These are phyloP conservation scores for Microctonus brassicae DNA, from an alignment of 2,888 invertebrate genomes.

Conservation along the genomic window DNA sequence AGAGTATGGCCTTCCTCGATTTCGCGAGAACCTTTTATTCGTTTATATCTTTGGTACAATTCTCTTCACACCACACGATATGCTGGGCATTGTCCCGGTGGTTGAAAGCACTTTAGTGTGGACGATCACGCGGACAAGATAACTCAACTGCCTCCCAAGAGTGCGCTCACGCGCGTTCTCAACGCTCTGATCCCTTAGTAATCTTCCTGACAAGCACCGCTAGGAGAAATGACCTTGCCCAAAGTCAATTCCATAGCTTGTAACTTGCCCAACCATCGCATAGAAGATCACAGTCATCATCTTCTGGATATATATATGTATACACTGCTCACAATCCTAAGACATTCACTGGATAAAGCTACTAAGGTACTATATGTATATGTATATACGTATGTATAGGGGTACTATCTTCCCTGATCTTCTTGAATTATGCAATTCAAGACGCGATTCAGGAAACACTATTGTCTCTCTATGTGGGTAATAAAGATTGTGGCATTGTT, in stretches of 20 bases:
- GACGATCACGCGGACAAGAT: constrained; percentile 24
- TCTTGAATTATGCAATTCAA: constrained; percentile 17
- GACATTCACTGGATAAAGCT: not conserved
- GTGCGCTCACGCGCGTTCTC: constrained; percentile 6
- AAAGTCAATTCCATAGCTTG: constrained; percentile 15
- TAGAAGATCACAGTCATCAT: constrained; percentile 8
- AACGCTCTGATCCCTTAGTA: constrained; percentile 20
- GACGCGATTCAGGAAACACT: not conserved
- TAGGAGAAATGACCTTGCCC: constrained; percentile 8
- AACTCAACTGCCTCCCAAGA: constrained; percentile 15
- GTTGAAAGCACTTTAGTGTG: constrained; percentile 15
- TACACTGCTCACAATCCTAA: not conserved
- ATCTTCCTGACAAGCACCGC: constrained; percentile 19
- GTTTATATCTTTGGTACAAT: not conserved
- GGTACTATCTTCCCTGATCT: not conserved
- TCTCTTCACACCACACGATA: not conserved
- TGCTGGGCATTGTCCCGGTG: constrained; percentile 10
- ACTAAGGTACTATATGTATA: not conserved
- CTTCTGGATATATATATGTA: constrained; percentile 1
- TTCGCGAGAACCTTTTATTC: not conserved
- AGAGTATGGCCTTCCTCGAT: not conserved
- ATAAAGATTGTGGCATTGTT: not conserved
- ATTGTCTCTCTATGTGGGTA: not conserved
- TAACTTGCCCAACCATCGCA: not conserved
- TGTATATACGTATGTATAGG: not conserved